Evolutionary conservation across 2,888 invertebrate genomes (phyloP), one percentile per base, ranked within the genome.

Genomic region (Parapristionchus giblindavisi): DNA sequence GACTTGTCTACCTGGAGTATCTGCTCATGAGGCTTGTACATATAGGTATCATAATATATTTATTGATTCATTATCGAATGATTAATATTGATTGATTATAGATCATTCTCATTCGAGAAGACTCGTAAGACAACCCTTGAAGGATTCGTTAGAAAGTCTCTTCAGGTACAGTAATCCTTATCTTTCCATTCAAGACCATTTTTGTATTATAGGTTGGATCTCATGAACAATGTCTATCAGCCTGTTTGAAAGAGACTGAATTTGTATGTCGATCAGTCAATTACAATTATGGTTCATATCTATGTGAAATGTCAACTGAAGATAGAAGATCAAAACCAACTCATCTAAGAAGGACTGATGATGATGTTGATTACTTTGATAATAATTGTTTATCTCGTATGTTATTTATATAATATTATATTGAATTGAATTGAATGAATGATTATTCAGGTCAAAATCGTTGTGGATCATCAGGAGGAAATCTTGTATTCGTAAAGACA

Each of bases 351-450:
- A 89, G 89, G 84, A 87, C 88, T 48, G 85, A 86, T 48, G 80
- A 83, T 88, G 89, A 82, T 11, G 88, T 90, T 60, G 90, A 91
- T 83, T 91, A 91, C 85, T 89, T 90, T 85, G 91, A 91, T 84
- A 91, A 91, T 85, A 90, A 91, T 84, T 91, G 91, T 81, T 89
- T 90, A 32, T 88, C 89, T 78, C 89, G 91, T 90, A 82, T 86
- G 81, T 80, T 43, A 43, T 8, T n/a, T 34, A 34, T 36, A 36
- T 24, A 38, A 2, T 38, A n/a, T n/a, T 56, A 14, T 11, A 56
- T 14, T 27, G 29, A 56, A 14, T 56, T 14, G n/a, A 48, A 1
- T 3, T 14, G 2, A 14, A 4, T 24, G 8, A 48, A 8, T 24
- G 34, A 24, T 48, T n/a, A 54, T 80, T 32, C 74, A 86, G 85